These are phyloP conservation scores for Myotis vivesi DNA, from an alignment of 2,797 vertebrate genomes.

Conservation along the genomic window DNA sequence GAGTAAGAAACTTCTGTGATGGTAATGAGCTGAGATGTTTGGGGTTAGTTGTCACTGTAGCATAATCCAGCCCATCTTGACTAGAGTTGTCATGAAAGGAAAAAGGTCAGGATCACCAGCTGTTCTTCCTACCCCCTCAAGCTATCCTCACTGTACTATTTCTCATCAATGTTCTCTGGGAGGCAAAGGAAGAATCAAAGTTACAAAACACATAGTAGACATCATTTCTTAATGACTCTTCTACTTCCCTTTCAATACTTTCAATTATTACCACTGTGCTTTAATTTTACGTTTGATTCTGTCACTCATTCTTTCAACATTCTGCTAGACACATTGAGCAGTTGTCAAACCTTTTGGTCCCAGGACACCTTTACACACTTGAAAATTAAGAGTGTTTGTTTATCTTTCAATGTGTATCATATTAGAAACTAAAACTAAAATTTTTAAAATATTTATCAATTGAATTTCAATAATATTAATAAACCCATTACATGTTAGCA, in stretches of 20 bases:
- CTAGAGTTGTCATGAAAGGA: neutral
- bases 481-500: neutral
- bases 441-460: neutral
- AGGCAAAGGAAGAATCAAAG: neutral
- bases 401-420: neutral
- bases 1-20: neutral
- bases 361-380: neutral
- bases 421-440: constrained; percentile 10
- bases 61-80: neutral
- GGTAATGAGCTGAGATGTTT: neutral
- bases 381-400: neutral
- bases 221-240: neutral
- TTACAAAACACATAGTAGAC: neutral
- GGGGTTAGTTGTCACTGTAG: neutral
- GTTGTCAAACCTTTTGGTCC: neutral
- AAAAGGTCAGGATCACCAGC: neutral
- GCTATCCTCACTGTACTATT: neutral
- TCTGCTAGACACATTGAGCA: neutral
- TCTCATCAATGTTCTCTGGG: neutral
- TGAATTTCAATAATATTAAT: constrained; percentile 24
- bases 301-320: neutral
- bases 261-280: neutral
- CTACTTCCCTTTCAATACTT: neutral
- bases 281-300: neutral
- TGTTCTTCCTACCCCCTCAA: neutral